Evolutionary conservation across 2,797 vertebrate genomes (phyloP).

Genomic region (Amblyopsis hoosieri): DNA sequence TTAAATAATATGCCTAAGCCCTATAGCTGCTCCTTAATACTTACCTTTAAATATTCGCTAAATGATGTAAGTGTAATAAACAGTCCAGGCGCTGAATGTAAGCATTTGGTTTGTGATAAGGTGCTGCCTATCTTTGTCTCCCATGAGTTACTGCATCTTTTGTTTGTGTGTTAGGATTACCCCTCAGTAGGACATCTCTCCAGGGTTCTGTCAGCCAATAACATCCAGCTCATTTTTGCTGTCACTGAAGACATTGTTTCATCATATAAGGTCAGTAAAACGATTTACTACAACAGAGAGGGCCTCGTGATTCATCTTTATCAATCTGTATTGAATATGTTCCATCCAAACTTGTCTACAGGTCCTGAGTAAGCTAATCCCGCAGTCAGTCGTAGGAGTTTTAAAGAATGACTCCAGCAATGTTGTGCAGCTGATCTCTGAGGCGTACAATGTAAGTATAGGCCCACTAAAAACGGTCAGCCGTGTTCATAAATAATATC

Average conservation of each 20-base stretch:
- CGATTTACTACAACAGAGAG: no score
- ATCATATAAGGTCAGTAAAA: slow-evolving; percentile 71
- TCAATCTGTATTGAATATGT: background rate
- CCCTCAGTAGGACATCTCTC: slow-evolving; percentile 82
- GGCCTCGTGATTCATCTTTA: background rate
- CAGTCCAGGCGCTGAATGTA: no score
- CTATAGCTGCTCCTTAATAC: no score
- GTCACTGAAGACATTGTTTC: slow-evolving; percentile 72
- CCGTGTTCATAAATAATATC: no score
- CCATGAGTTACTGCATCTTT: background rate
- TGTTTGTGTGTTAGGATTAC: slow-evolving; percentile 74
- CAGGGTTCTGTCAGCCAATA: slow-evolving; percentile 74
- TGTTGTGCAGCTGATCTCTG: slow-evolving; percentile 81
- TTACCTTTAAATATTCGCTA: no score
- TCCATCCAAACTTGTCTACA: slow-evolving; percentile 31
- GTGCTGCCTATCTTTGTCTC: no score
- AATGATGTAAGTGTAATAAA: no score
- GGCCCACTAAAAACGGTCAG: background rate
- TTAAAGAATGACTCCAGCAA: slow-evolving; percentile 81
- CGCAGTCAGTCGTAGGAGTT: slow-evolving; percentile 80
- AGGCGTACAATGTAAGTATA: slow-evolving; percentile 76
- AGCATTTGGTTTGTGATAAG: no score
- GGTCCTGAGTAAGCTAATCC: slow-evolving; percentile 81
- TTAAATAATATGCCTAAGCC: no score
- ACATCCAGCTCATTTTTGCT: slow-evolving; percentile 85